Percentiles rank a stretch among this genome's conserved stretches.
Conservation (phyloP, 2,888 invertebrate species). For the Nymphalis polychloros region DNA sequence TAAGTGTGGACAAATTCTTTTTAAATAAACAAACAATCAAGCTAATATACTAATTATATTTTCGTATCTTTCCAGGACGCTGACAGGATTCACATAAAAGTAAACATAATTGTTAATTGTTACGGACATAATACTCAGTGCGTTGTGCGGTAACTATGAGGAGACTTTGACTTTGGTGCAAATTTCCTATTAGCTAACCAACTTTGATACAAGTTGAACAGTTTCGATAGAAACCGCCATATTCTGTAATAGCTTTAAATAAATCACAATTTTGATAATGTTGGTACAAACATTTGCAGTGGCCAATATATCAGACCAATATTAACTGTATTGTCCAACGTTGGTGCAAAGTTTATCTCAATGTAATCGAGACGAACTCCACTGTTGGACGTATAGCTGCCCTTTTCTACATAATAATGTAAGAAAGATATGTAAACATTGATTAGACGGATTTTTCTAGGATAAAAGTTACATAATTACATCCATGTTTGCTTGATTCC, state of each 20-base stretch:
- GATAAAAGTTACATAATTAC: neutral
- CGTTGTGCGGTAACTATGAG: constrained; percentile 54
- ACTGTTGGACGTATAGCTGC: neutral
- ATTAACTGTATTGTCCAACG: neutral
- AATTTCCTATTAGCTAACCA: constrained; percentile 12
- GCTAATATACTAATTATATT: neutral
- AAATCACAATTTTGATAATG: neutral
- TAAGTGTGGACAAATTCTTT: no score
- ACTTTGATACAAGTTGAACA: neutral
- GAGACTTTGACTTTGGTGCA: constrained; percentile 8
- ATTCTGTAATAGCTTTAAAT: constrained; percentile 10
- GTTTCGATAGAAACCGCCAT: constrained; percentile 7
- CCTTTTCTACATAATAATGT: neutral
- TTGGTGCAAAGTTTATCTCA: constrained; percentile 3
- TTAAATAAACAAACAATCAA: no score
- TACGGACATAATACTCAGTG: constrained; percentile 67
- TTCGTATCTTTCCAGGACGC: constrained; percentile 48
- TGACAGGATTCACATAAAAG: constrained; percentile 55
- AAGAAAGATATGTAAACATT: neutral
- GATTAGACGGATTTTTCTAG: neutral
- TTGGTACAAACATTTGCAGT: neutral
- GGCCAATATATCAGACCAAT: neutral
- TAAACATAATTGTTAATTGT: constrained; percentile 41
- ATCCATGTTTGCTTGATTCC: neutral
- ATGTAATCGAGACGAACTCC: neutral